These are phyloP conservation scores for Lasioglossum baleicum DNA, from an alignment of 1,140 invertebrate species.

Conservation along the genomic window DNA sequence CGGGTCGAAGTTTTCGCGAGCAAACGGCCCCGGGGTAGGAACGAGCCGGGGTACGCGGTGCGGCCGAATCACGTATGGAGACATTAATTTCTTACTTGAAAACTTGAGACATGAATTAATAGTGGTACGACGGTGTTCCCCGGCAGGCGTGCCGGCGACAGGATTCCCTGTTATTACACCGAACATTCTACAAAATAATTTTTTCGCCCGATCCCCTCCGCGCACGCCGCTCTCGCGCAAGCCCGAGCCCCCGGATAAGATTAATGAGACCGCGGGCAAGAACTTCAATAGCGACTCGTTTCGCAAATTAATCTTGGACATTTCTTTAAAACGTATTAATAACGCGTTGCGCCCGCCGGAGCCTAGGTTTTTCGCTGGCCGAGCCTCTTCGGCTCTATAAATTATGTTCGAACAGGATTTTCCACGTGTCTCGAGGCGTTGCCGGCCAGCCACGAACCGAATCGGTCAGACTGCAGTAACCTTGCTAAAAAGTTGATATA, in stretches of 20 bases:
- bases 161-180: conserved; percentile 73
- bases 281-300: conserved; percentile 72
- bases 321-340: conserved; percentile 75
- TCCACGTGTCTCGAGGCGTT: too few species aligned
- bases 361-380: not conserved
- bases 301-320: conserved; percentile 75
- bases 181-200: conserved; percentile 75
- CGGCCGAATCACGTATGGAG: conserved; percentile 54
- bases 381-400: conserved; percentile 24
- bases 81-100: conserved; percentile 69
- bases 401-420: conserved; percentile 13
- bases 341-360: conserved; percentile 59
- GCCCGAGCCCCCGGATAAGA: conserved; percentile 58
- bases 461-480: too few species aligned
- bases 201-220: conserved; percentile 64
- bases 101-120: conserved; percentile 72
- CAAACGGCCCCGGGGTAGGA: conserved; percentile 12
- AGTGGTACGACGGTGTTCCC: conserved; percentile 65
- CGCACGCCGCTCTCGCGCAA: conserved; percentile 34
- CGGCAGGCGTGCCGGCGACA: conserved; percentile 68
- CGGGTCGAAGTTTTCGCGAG: conserved; percentile 25
- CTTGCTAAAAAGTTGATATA: too few species aligned
- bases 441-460: too few species aligned
- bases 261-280: conserved; percentile 64
- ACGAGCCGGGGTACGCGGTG: not conserved